Percentiles rank a stretch among this genome's conserved stretches.
phyloP scores from a whole-genome alignment of 2,888 invertebrate species.

The Seladonia tumulorum region DNA sequence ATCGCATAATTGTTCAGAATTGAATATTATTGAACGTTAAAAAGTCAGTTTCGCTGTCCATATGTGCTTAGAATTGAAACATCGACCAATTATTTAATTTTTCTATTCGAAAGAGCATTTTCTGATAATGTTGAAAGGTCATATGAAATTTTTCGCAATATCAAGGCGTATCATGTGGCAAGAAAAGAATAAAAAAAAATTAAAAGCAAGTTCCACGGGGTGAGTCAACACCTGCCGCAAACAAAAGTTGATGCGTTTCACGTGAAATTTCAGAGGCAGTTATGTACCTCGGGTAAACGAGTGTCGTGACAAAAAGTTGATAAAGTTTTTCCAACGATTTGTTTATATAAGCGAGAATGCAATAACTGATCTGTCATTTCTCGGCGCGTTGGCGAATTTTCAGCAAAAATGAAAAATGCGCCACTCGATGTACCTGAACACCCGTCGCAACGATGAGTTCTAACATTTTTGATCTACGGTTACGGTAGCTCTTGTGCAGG shows the following conservation, averaged over 20 bases:
- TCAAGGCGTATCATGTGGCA: background rate
- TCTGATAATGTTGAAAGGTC: background rate
- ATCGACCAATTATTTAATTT: background rate
- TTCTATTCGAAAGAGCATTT: background rate
- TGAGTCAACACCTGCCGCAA: background rate
- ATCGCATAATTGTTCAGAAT: background rate
- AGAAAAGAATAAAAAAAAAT: background rate
- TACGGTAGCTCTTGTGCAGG: background rate
- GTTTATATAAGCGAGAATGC: background rate
- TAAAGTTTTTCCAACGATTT: constrained; percentile 3
- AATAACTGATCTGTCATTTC: background rate
- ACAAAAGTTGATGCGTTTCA: constrained; percentile 9
- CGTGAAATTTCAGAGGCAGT: background rate
- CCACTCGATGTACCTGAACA: too few relatives aligned
- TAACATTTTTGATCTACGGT: too few relatives aligned
- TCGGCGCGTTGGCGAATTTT: background rate
- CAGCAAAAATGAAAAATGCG: background rate
- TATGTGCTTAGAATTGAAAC: background rate
- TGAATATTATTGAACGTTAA: background rate
- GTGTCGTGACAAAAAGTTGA: constrained; percentile 13
- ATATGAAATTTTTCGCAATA: background rate
- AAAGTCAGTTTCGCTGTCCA: rapidly evolving
- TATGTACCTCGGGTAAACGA: background rate
- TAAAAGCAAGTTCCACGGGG: background rate
- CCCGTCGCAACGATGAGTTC: too few relatives aligned